A percentile compares a stretch with the other conserved stretches of the same genome.
Conservation (phyloP, 1,140 invertebrate genomes). For the Leptopilina boulardi region DNA sequence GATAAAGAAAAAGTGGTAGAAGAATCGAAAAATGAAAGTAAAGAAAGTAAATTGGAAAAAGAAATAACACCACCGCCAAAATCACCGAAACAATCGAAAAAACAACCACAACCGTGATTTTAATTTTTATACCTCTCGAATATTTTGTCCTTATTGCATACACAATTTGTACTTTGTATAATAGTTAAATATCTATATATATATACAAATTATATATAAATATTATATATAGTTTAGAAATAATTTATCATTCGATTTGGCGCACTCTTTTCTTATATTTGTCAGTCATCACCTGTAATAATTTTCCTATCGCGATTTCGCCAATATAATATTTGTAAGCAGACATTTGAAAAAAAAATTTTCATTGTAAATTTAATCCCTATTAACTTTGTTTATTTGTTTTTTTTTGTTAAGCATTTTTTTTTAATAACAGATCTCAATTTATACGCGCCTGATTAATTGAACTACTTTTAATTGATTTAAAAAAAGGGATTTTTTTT, state of each 20-base stretch:
- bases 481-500: not conserved
- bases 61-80: conserved; percentile 35
- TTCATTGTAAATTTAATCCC: not conserved
- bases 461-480: not conserved
- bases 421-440: conserved; percentile 21
- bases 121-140: conserved; percentile 50
- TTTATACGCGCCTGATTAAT: not conserved
- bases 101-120: conserved; percentile 59
- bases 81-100: conserved; percentile 47
- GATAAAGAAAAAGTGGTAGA: conserved; percentile 23
- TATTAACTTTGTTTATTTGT: not conserved
- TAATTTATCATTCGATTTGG: not conserved
- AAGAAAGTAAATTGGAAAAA: conserved; percentile 29
- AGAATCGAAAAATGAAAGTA: not conserved
- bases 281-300: not conserved
- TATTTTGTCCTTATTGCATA: conserved; percentile 42
- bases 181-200: conserved; percentile 59
- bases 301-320: too few relatives aligned
- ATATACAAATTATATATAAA: conserved; percentile 28
- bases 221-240: conserved; percentile 13
- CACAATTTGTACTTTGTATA: conserved; percentile 69
- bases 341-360: not conserved
- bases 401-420: not conserved
- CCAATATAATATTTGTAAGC: conserved; percentile 12
- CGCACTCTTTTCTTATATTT: not conserved